phyloP scores from a whole-genome alignment of 2,113 vertebrate genomes.

The Cynopterus brachyotis region DNA sequence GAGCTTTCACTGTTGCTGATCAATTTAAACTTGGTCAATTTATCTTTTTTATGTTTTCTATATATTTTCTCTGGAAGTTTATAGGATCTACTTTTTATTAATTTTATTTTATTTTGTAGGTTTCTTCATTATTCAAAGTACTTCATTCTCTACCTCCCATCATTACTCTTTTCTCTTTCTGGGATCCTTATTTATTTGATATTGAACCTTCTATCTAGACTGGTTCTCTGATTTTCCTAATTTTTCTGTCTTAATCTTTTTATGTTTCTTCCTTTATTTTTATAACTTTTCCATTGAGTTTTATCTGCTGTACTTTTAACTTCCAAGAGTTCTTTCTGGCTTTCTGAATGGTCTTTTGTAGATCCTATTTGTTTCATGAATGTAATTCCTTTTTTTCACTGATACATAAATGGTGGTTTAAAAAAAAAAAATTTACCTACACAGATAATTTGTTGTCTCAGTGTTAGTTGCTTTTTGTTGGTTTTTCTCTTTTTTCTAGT shows the following conservation, averaged over 20 bases:
- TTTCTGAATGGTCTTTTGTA: neutral
- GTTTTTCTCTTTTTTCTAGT: neutral
- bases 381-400: neutral
- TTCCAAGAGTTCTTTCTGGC: neutral
- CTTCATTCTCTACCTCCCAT: neutral
- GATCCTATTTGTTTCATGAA: neutral
- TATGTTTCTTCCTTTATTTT: neutral
- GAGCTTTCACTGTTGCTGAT: neutral
- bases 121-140: constrained; percentile 13
- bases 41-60: neutral
- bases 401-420: neutral
- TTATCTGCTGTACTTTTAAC: neutral
- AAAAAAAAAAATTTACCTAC: neutral
- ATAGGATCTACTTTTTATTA: neutral
- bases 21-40: neutral
- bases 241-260: neutral
- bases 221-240: neutral
- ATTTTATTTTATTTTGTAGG: neutral
- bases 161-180: neutral
- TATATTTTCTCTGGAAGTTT: neutral
- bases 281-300: neutral
- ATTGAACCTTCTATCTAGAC: neutral
- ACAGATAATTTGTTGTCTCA: neutral
- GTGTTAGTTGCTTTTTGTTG: neutral
- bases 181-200: neutral